Base-by-base conservation (phyloP, 2,888 invertebrate genomes). In the Clusia tigrina region DNA sequence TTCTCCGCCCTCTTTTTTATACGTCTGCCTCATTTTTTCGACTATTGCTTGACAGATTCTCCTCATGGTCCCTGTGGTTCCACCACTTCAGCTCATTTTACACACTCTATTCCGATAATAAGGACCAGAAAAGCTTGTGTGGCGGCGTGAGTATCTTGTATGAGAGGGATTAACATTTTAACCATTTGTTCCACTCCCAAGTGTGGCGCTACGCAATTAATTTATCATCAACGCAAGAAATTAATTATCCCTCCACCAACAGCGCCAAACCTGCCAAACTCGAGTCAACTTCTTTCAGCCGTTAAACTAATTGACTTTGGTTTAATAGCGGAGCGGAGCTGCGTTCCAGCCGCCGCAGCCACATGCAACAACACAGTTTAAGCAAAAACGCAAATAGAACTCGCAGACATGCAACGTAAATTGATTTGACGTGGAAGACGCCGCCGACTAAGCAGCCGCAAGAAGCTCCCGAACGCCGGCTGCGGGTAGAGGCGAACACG, bases 371-470 rank as follows among this genome's bases (percentile, higher is more conserved):
- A 52, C 17, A 26, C 25, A 54, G 18, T 10, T 26, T 26, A 32
- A 18, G 25, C 54, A 54, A 54, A 54, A n/a, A 52, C 22, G 52
- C 52, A 42, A 58, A 58, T 58, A 58, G 51, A 58, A 58, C 51
- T 58, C 58, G 32, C 52, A 54, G 38, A 26, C 37, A 59, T 42
- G 54, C 59, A 51, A 59, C 53, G 42, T 38, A 59, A 74, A 77
- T 74, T 77, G 74, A 74, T 77, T 74, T 76, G 70, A 68, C 62
- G 62, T 63, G 61, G 15, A 15, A 53, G 54, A 32, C 46, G 62
- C n/a, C n/a, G 57, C 46, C 48, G 56, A 53, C 2, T 54, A 57
- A 52, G n/a, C 15, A 51, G 23, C 2, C 18, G 51, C 20, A 20
- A 18, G 20, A 51, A 15, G 20, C 48, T 48, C 18, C 2, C 9